Conservation (phyloP, 2,888 invertebrate genomes). For the Ormyrus rosae region DNA sequence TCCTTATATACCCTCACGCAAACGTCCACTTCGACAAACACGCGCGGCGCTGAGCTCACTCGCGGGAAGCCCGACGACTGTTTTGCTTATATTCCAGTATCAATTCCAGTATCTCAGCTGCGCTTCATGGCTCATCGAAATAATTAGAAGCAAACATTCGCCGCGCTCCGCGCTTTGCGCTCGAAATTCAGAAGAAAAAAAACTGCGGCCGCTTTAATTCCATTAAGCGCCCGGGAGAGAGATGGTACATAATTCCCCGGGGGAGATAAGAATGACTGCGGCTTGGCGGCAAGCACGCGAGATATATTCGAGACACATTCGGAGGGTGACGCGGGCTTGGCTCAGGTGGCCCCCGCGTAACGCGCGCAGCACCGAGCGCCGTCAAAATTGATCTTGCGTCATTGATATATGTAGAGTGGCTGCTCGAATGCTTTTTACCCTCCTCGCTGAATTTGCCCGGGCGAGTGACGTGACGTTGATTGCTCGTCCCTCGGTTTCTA, state of each 20-base stretch:
- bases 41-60: too few relatives aligned
- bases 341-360: slow-evolving; percentile 1
- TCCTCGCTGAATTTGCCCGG: too few relatives aligned
- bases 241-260: slow-evolving; percentile 58
- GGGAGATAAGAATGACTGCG: slow-evolving; percentile 58
- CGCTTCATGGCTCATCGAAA: neutral
- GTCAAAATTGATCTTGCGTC: slow-evolving; percentile 35
- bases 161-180: too few relatives aligned
- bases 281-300: slow-evolving; percentile 9
- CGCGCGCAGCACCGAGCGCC: neutral
- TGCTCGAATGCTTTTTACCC: too few relatives aligned
- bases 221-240: slow-evolving; percentile 57
- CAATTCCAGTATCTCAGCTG: slow-evolving; percentile 39
- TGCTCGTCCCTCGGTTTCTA: too few relatives aligned
- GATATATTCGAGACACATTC: too few relatives aligned
- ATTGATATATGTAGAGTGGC: neutral
- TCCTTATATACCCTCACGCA: slow-evolving; percentile 33
- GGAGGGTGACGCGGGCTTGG: neutral
- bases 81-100: too few relatives aligned
- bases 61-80: too few relatives aligned
- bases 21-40: slow-evolving; percentile 23
- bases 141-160: too few relatives aligned
- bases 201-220: slow-evolving; percentile 61
- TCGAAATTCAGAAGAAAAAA: neutral
- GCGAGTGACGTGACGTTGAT: too few relatives aligned